phyloP scores from a whole-genome alignment of 2,113 vertebrate genomes.

The Pelvicachromis taeniatus region DNA sequence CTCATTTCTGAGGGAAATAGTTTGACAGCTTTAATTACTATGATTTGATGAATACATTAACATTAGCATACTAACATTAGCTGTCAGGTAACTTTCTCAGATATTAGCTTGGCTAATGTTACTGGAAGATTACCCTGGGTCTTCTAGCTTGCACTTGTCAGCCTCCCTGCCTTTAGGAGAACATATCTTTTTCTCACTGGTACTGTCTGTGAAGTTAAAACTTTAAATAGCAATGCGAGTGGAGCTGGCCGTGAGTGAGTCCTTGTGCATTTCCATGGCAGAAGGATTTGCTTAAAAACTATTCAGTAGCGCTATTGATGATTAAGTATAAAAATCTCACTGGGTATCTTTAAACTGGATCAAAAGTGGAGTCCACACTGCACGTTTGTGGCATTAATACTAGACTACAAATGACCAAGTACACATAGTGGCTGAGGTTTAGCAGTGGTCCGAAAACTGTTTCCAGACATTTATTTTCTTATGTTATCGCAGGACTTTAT shows the following conservation, averaged over 20 bases:
- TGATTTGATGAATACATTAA: background rate
- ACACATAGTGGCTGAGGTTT: background rate
- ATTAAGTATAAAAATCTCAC: background rate
- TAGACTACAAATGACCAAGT: background rate
- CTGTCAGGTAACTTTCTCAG: background rate
- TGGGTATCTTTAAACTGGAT: background rate
- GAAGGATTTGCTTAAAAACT: background rate
- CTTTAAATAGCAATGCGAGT: background rate
- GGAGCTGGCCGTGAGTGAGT: background rate
- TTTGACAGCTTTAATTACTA: background rate
- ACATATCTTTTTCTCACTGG: background rate
- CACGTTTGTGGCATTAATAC: background rate
- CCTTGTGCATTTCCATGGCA: background rate
- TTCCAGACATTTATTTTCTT: background rate
- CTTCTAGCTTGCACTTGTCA: background rate
- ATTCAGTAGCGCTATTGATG: background rate
- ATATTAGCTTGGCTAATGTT: background rate
- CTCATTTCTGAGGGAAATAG: background rate
- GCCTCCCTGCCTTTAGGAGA: background rate
- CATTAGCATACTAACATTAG: background rate
- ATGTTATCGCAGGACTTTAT: constrained; percentile 71
- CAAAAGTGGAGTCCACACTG: background rate
- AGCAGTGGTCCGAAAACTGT: background rate
- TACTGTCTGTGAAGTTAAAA: background rate
- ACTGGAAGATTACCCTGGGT: background rate